These are phyloP conservation scores for Halcyon senegalensis DNA, from an alignment of 2,113 vertebrate genomes.

Conservation along the genomic window DNA sequence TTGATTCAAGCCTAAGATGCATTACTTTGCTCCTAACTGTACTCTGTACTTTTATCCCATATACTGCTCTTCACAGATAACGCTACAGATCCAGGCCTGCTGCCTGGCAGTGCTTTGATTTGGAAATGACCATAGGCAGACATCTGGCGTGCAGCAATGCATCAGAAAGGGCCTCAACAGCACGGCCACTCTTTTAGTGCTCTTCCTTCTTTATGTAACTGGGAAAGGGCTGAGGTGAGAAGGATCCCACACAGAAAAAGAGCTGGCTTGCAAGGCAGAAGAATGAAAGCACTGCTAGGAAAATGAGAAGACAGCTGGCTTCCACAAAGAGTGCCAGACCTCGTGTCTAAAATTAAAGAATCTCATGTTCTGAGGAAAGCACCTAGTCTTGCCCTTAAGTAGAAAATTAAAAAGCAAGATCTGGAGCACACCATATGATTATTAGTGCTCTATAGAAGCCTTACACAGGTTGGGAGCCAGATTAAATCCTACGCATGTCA, in stretches of 20 bases:
- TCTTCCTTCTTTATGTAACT: conserved; percentile 61
- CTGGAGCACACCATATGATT: not conserved
- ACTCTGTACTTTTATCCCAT: not conserved
- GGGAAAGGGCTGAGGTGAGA: conserved; percentile 60
- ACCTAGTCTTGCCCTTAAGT: conserved; percentile 44
- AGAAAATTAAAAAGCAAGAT: conserved; percentile 46
- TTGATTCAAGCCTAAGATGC: not conserved
- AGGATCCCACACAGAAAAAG: conserved; percentile 49
- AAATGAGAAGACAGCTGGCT: conserved; percentile 61
- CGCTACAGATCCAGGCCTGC: not conserved
- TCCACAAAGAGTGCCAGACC: conserved; percentile 70
- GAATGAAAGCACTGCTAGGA: conserved; percentile 68
- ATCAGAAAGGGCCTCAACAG: not conserved
- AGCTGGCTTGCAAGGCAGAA: conserved; percentile 50
- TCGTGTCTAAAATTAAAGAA: conserved; percentile 64
- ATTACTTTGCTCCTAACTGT: not conserved
- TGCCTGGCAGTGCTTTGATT: not conserved
- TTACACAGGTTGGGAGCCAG: not conserved
- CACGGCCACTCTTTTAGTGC: not conserved
- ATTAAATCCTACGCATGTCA: not conserved
- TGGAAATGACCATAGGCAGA: conserved; percentile 7
- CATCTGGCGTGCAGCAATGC: not conserved
- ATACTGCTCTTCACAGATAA: not conserved
- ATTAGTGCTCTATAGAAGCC: conserved; percentile 1
- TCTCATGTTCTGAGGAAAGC: conserved; percentile 47